Evolutionary conservation across 2,113 vertebrate genomes (phyloP), one percentile per base, ranked within the genome.

Genomic region (Prionailurus viverrinus): DNA sequence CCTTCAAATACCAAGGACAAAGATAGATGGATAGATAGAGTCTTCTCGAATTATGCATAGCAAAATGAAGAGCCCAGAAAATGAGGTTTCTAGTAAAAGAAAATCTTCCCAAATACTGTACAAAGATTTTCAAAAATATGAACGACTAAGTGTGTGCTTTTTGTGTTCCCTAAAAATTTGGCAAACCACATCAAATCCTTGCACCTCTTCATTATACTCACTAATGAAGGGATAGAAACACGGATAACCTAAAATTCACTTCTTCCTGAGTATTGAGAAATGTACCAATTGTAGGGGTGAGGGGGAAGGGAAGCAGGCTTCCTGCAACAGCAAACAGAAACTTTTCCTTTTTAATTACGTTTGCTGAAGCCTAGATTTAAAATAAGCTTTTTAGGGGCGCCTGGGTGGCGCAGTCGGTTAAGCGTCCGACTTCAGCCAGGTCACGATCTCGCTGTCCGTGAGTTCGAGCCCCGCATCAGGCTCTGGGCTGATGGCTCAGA

Each of bases 301-400:
- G 58, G 1, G 78, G 45, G 15, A 41, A 31, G 23, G 31, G 10
- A 6, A 6, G 61, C 4, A 12, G n/a, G 21, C 23, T 63, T 92
- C n/a, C 80, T 65, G 15, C 14, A 94, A 48, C 15, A 92, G 51
- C 88, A 95, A 93, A 93, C 48, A 87, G 63, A 90, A 83, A 94
- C 23, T 55, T 76, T 89, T 76, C 63, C 63, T 85, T 94, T 96
- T 80, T 89, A 95, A 66, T 91, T 94, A 80, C 0, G 27, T 58
- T 91, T 94, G 36, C 65, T 95, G 80, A 91, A 89, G 86, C 68
- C 69, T 87, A 90, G 80, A 86, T 94, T 83, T 95, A 96, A 96
- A 95, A 84, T 68, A 65, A 93, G 80, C 33, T 91, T 89, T 92
- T 89, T 74, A 45, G n/a, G n/a, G n/a, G n/a, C n/a, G n/a, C n/a